phyloP scores from a whole-genome alignment of 1,140 invertebrate genomes.

The Atopsyche davidsoni region DNA sequence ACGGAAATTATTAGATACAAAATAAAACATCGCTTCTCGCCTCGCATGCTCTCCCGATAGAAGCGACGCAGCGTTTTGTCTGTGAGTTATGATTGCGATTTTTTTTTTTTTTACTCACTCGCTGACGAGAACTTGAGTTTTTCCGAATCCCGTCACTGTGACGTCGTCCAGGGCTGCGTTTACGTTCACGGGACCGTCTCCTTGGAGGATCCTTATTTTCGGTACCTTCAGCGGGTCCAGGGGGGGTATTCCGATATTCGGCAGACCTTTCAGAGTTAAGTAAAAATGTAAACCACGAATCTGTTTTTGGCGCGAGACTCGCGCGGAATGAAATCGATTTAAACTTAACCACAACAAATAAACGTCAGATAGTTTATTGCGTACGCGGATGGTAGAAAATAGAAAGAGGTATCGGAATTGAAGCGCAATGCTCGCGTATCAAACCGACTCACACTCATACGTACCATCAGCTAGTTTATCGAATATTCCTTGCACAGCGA shows the following conservation, averaged over 20 bases:
- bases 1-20: constrained; percentile 19
- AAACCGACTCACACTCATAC: too few species aligned
- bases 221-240: constrained; percentile 60
- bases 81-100: not conserved
- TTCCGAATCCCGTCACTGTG: constrained; percentile 55
- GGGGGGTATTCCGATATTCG: constrained; percentile 51
- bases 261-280: constrained; percentile 49
- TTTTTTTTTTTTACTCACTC: constrained; percentile 42
- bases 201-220: constrained; percentile 59
- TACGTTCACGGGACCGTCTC: constrained; percentile 60
- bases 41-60: not conserved
- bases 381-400: too few species aligned
- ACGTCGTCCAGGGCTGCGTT: constrained; percentile 61
- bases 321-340: too few species aligned
- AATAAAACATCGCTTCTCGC: not conserved
- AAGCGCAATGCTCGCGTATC: too few species aligned
- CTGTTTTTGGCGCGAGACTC: too few species aligned
- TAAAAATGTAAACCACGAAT: too few species aligned
- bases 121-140: constrained; percentile 56
- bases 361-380: not conserved
- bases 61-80: not conserved
- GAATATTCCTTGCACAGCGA: constrained; percentile 57
- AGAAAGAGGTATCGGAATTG: too few species aligned
- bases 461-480: constrained; percentile 52
- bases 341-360: too few species aligned